Evolutionary conservation across 2,113 vertebrate genomes (phyloP), one percentile per base, ranked within the genome.

Genomic region (Heptranchias perlo): DNA sequence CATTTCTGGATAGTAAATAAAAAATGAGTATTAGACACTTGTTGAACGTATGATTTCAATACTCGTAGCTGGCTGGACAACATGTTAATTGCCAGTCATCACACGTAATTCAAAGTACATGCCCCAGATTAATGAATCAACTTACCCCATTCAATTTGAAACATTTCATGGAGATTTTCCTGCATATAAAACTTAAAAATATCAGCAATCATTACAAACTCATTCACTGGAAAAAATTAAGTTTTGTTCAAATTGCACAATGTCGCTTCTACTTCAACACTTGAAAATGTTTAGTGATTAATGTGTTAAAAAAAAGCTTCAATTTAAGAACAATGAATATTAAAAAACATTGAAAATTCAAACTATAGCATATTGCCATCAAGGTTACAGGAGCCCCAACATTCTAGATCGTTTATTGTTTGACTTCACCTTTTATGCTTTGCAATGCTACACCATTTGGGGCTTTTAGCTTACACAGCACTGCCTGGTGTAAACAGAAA

Each of bases 341-440:
- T 47, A n/a, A n/a, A n/a, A n/a, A n/a, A n/a, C n/a, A n/a, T n/a
- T 94, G 39, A 94, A 94, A 94, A 49, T 95, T 44, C 25, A 61
- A 92, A 28, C 93, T 1, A 69, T 49, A 65, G 39, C 11, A 65
- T 4, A 11, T 47, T 28, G 93, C 44, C 8, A 49, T 23, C 23
- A 95, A 65, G 64, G 64, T 65, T 95, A 69, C 93, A 95, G 39
- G 64, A 67, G 39, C 64, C 44, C 62, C 64, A 69, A 95, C 65
- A 52, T 95, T 69, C 64, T 69, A 67, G 94, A 95, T 49, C 0
- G 0, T 49, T 31, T 94, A 31, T 95, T 93, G 89, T 69, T 69
- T 52, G 94, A 49, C 28, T 31, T 95, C 94, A 67, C 65, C 64
- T 95, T 95, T 69, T 95, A 95, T 95, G 94, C 65, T 95, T 95